phyloP scores from a whole-genome alignment of 2,797 vertebrate genomes.

The Nyctibius grandis region DNA sequence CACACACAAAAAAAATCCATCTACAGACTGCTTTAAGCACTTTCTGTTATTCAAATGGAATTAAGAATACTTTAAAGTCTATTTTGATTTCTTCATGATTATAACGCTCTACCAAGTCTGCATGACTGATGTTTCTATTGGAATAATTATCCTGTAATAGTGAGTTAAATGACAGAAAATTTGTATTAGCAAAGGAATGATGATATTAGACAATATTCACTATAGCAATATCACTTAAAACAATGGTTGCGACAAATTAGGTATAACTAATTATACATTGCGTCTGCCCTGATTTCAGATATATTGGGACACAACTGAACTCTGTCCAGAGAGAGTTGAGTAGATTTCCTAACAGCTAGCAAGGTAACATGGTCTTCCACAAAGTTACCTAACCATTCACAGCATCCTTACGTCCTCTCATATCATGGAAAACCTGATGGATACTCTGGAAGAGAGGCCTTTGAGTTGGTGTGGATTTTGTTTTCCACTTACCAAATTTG shows the following conservation, averaged over 20 bases:
- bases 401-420: not conserved
- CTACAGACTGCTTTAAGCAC: not conserved
- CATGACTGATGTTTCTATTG: not conserved
- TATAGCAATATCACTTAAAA: not conserved
- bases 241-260: not conserved
- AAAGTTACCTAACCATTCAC: not conserved
- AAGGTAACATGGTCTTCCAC: not conserved
- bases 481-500: not conserved
- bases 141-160: not conserved
- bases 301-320: not conserved
- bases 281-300: not conserved
- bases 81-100: not conserved
- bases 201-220: not conserved
- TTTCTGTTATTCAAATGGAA: not conserved
- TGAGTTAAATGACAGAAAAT: not conserved
- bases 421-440: not conserved
- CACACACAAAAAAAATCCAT: not conserved
- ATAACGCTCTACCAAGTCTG: not conserved
- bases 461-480: not conserved
- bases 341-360: not conserved
- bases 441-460: not conserved
- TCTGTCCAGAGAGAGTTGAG: not conserved
- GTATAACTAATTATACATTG: not conserved
- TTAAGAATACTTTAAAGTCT: not conserved
- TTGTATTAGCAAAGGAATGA: not conserved